Evolutionary conservation across 2,113 vertebrate genomes (phyloP).

Genomic region (Centropus unirufus): DNA sequence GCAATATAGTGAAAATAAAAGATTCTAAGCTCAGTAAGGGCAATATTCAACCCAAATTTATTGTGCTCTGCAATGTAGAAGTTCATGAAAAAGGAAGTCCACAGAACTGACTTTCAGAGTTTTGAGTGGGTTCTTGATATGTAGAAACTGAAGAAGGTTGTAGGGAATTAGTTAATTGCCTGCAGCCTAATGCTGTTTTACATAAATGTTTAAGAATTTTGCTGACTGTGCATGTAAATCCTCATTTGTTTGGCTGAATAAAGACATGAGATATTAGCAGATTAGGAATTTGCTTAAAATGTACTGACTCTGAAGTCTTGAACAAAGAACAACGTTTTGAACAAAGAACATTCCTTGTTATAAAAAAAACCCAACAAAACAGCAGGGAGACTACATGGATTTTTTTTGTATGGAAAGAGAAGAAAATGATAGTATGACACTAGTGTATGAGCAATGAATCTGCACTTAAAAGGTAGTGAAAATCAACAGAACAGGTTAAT

Average conservation of each 20-base stretch:
- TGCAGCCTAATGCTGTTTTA: not conserved
- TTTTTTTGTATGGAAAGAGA: not conserved
- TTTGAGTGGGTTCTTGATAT: not conserved
- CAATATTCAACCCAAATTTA: not conserved
- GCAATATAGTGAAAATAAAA: not conserved
- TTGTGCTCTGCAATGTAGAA: not conserved
- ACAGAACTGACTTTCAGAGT: not conserved
- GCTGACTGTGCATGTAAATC: not conserved
- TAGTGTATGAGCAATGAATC: not conserved
- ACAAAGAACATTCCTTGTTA: not conserved
- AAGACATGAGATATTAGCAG: not conserved
- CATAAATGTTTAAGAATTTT: not conserved
- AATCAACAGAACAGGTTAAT: not conserved
- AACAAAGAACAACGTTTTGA: not conserved
- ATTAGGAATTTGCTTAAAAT: constrained; percentile 16
- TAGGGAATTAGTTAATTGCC: not conserved
- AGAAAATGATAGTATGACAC: not conserved
- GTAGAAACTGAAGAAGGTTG: not conserved
- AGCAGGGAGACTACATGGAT: not conserved
- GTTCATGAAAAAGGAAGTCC: not conserved
- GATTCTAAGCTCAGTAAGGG: not conserved
- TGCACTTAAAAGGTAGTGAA: not conserved
- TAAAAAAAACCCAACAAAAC: not conserved
- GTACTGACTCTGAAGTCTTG: not conserved
- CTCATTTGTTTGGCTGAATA: not conserved